phyloP scores from a whole-genome alignment of 2,797 vertebrate genomes.

The Lindbergichthys nudifrons region DNA sequence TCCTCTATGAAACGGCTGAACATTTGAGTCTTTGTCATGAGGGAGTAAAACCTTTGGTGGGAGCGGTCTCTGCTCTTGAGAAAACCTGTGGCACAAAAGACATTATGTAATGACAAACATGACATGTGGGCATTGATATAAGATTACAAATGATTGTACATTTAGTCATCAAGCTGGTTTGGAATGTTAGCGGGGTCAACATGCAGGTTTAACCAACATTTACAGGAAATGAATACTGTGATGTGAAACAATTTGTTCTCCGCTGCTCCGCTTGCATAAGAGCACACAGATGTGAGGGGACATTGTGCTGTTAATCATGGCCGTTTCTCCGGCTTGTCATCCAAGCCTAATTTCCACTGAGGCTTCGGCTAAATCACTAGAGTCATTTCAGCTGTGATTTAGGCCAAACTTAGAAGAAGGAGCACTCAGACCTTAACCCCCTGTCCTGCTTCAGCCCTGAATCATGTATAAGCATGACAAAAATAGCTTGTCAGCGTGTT shows the following conservation, averaged over 20 bases:
- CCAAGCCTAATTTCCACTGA: conserved; percentile 64
- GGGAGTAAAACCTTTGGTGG: conserved; percentile 97
- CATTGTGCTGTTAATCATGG: conserved; percentile 70
- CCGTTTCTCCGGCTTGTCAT: conserved; percentile 62
- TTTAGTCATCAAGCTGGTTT: conserved; percentile 27
- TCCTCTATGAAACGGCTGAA: conserved; percentile 99
- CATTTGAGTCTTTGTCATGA: conserved; percentile 99
- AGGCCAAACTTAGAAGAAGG: conserved; percentile 46
- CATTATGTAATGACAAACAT: conserved; percentile 17
- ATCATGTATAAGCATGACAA: conserved; percentile 10
- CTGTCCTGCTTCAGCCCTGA: conserved; percentile 26
- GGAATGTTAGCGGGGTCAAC: conserved; percentile 2
- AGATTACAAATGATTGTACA: conserved; percentile 22
- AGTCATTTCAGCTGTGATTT: conserved; percentile 65
- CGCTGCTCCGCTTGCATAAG: conserved; percentile 68
- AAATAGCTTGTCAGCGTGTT: conserved; percentile 5
- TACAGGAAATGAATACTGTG: conserved; percentile 51
- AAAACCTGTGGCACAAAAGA: conserved; percentile 85
- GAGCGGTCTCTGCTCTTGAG: conserved; percentile 97
- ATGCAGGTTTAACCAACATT: conserved; percentile 23
- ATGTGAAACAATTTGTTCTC: conserved; percentile 54
- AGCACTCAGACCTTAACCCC: conserved; percentile 42
- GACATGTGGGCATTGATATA: conserved; percentile 25
- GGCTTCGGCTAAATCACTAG: conserved; percentile 64
- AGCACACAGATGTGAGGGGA: conserved; percentile 68